These are phyloP conservation scores for Ophiodon elongatus DNA, from an alignment of 2,113 vertebrate species.

Conservation along the genomic window DNA sequence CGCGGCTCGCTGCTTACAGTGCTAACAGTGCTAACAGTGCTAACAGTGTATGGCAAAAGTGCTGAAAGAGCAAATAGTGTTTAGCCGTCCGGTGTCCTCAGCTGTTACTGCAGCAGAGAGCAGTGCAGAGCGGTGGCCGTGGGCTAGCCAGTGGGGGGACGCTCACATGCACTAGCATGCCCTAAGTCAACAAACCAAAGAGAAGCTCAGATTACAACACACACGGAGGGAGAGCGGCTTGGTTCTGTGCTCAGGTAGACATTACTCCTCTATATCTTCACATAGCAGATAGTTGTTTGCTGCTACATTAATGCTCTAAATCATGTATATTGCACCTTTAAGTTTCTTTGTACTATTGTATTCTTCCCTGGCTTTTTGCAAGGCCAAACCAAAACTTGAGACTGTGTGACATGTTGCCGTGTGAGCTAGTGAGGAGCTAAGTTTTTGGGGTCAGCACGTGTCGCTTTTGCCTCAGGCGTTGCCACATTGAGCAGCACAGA, in stretches of 20 bases:
- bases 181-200: neutral
- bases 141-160: neutral
- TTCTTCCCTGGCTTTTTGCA: neutral
- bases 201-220: neutral
- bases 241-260: neutral
- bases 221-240: neutral
- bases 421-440: neutral
- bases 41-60: neutral
- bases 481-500: slow-evolving; percentile 23
- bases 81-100: too few species aligned
- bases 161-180: neutral
- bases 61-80: neutral
- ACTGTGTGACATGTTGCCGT: slow-evolving; percentile 2
- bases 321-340: neutral
- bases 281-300: neutral
- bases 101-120: neutral
- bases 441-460: slow-evolving; percentile 22
- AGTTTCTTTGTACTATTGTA: neutral
- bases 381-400: neutral
- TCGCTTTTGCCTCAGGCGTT: slow-evolving; percentile 27
- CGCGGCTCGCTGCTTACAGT: neutral
- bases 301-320: neutral
- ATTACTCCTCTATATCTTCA: neutral
- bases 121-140: too few species aligned
- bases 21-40: neutral